A percentile compares a stretch with the other conserved stretches of the same genome.
Conservation (phyloP, 2,888 invertebrate genomes). For the Galeruca laticollis region DNA sequence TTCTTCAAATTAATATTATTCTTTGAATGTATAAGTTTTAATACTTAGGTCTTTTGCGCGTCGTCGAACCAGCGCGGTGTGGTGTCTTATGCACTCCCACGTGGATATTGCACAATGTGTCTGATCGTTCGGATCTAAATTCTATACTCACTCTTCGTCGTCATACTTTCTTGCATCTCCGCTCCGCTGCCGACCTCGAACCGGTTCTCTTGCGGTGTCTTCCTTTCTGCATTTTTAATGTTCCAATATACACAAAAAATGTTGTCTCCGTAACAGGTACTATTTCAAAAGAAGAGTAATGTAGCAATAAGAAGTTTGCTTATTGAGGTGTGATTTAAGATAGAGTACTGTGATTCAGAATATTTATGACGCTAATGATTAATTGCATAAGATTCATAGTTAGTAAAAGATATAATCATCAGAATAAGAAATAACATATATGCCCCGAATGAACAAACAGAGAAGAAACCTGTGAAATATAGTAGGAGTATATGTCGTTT, state of each 20-base stretch:
- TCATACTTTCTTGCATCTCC: slow-evolving; percentile 19
- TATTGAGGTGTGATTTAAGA: too few species aligned
- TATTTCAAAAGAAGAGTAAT: background rate
- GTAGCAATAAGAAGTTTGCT: background rate
- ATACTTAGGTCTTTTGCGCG: background rate
- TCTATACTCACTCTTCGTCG: slow-evolving; percentile 9
- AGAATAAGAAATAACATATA: too few species aligned
- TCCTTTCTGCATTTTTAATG: slow-evolving; percentile 48
- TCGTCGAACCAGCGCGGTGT: slow-evolving; percentile 18
- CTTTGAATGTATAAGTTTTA: background rate
- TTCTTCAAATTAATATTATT: background rate
- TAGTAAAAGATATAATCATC: too few species aligned
- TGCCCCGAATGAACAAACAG: too few species aligned
- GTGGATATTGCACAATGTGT: slow-evolving; percentile 43
- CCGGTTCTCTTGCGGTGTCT: slow-evolving; percentile 53
- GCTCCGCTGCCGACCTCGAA: slow-evolving; percentile 54
- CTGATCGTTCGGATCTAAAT: slow-evolving; percentile 25
- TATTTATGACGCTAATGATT: too few species aligned
- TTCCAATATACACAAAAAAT: background rate
- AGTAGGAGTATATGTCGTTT: too few species aligned
- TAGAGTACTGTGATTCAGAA: too few species aligned
- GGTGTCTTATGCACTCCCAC: slow-evolving; percentile 47
- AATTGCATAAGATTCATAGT: too few species aligned
- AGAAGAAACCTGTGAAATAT: too few species aligned
- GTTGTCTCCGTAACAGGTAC: background rate